Conservation (phyloP, 2,888 invertebrate genomes). For the Tipula lateralis region DNA sequence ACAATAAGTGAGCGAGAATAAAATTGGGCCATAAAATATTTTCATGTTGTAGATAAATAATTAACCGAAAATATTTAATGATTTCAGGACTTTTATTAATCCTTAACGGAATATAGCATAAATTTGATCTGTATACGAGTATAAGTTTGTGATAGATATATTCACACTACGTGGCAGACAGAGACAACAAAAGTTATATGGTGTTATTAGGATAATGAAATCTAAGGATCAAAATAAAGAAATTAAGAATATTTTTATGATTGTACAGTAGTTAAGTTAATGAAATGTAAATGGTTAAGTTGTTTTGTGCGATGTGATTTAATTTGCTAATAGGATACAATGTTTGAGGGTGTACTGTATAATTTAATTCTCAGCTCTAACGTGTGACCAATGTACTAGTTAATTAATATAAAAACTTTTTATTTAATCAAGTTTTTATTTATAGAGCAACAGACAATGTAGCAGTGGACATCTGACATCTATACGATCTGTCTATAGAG, state of each 20-base stretch:
- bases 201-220: slow-evolving; percentile 19
- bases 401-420: no score
- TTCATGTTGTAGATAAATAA: not conserved
- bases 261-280: not conserved
- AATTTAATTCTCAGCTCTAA: no score
- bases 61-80: not conserved
- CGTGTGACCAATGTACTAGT: no score
- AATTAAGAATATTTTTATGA: not conserved
- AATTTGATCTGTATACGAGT: not conserved
- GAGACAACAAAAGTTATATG: not conserved
- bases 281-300: slow-evolving; percentile 1
- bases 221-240: slow-evolving; percentile 5
- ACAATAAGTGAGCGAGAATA: not conserved
- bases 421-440: no score
- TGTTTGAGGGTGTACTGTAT: not conserved
- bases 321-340: not conserved
- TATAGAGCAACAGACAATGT: no score
- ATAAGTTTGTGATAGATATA: not conserved
- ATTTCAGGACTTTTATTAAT: not conserved
- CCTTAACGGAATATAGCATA: not conserved
- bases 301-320: not conserved
- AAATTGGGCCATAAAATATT: not conserved
- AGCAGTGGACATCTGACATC: no score
- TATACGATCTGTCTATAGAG: no score
- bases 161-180: not conserved